Evolutionary conservation across 2,888 invertebrate species (phyloP), one percentile per base, ranked within the genome.

Genomic region (Microchrysa polita): DNA sequence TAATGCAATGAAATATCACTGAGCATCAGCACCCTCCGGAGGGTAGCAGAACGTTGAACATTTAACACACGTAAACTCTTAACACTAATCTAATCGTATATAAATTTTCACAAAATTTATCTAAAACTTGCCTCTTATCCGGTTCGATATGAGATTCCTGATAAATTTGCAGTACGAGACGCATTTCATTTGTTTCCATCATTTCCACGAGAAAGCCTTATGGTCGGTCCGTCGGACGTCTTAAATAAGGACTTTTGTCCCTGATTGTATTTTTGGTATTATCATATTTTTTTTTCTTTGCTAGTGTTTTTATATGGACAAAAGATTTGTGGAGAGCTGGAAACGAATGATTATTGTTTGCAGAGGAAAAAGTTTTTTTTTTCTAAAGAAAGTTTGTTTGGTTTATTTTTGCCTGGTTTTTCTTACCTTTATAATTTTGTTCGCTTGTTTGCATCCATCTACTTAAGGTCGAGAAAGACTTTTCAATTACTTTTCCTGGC

Each of bases 161-260:
- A 7, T 4, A 20, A n/a, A n/a, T n/a, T n/a, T n/a, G n/a, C 2
- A 61, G 23, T n/a, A 34, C 22, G n/a, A n/a, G n/a, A n/a, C n/a
- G 16, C 40, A 7, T 20, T 55, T 72, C 72, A 60, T 60, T 60
- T 48, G 48, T 72, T 72, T 44, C 44, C 60, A 72, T 72, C 40
- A 48, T 72, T n/a, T 72, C 48, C 72, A 72, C 72, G 60, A 72
- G 2, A 27, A 34, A 34, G 10, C 1, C 34, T 61, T 5, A 40
- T 40, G 14, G 18, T n/a, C n/a, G n/a, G n/a, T n/a, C n/a, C n/a
- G n/a, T n/a, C n/a, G n/a, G n/a, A n/a, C n/a, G n/a, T n/a, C n/a
- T n/a, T n/a, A 9, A 40, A 40, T 42, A 20, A 40, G 63, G n/a
- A 63, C 23, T 40, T 40, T 42, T 40, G 63, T 34, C 27, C 7